These are phyloP conservation scores for Zaprionus davidi DNA, from an alignment of 1,140 invertebrate species.

Conservation along the genomic window DNA sequence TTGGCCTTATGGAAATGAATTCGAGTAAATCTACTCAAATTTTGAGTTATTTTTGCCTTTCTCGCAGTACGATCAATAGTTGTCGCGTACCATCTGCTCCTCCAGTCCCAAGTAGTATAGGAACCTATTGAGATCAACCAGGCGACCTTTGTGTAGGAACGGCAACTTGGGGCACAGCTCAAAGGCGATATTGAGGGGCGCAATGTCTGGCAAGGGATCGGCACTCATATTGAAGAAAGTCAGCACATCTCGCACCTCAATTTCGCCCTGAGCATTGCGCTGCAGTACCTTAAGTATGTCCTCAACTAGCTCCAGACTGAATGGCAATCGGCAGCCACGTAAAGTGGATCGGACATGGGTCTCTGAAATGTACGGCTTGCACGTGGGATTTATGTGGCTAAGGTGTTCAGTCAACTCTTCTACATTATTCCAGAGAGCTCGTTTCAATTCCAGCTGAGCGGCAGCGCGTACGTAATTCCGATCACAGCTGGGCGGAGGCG, in stretches of 20 bases:
- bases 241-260: conserved; percentile 84
- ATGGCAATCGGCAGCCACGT: conserved; percentile 87
- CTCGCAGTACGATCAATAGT: conserved; percentile 32
- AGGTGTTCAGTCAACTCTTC: conserved; percentile 88
- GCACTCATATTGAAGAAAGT: conserved; percentile 71
- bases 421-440: conserved; percentile 88
- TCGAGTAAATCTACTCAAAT: not conserved
- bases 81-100: conserved; percentile 62
- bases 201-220: conserved; percentile 73
- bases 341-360: conserved; percentile 87
- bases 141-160: conserved; percentile 73
- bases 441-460: conserved; percentile 89
- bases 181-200: conserved; percentile 78
- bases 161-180: conserved; percentile 81
- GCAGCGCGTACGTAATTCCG: conserved; percentile 85
- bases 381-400: conserved; percentile 86
- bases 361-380: conserved; percentile 86
- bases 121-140: conserved; percentile 77
- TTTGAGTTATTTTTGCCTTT: conserved; percentile 21
- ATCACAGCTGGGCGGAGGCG: conserved; percentile 84
- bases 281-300: conserved; percentile 88
- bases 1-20: not conserved
- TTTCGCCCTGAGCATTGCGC: conserved; percentile 87
- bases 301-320: conserved; percentile 88
- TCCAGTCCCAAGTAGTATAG: conserved; percentile 74